phyloP scores from a whole-genome alignment of 2,797 vertebrate genomes.

The Okamejei kenojei region DNA sequence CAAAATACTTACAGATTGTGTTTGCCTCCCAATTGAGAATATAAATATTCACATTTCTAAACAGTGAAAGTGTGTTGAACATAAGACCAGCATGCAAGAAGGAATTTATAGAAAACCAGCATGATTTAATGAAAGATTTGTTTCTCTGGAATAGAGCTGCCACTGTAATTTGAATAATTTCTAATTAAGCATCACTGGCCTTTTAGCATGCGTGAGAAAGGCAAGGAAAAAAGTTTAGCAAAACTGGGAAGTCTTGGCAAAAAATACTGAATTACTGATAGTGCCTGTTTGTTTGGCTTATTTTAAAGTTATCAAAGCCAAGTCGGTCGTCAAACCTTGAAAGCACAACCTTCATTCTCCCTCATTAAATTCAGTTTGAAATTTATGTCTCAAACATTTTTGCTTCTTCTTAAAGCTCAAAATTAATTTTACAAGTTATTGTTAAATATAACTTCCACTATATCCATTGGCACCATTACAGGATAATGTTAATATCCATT shows the following conservation, averaged over 20 bases:
- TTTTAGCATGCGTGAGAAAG: not conserved
- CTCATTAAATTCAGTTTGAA: not conserved
- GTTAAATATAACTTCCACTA: not conserved
- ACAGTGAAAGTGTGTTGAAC: not conserved
- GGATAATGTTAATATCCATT: not conserved
- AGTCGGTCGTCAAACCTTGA: not conserved
- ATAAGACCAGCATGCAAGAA: not conserved
- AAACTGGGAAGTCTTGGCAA: not conserved
- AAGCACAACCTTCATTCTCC: not conserved
- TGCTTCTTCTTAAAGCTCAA: not conserved
- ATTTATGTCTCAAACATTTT: not conserved
- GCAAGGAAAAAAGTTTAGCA: not conserved
- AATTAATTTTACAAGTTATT: not conserved
- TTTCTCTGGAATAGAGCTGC: not conserved
- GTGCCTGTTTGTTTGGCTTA: not conserved
- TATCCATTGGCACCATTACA: too few relatives aligned
- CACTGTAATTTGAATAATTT: not conserved
- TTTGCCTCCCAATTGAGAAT: not conserved
- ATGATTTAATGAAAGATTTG: not conserved
- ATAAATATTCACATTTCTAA: not conserved
- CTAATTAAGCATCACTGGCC: not conserved
- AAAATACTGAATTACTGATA: not conserved
- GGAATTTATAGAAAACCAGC: not conserved
- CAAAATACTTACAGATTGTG: not conserved
- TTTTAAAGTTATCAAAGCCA: not conserved